These are phyloP conservation scores for Drosophila parthenogenetica DNA, from an alignment of 2,888 invertebrate genomes.

Conservation along the genomic window DNA sequence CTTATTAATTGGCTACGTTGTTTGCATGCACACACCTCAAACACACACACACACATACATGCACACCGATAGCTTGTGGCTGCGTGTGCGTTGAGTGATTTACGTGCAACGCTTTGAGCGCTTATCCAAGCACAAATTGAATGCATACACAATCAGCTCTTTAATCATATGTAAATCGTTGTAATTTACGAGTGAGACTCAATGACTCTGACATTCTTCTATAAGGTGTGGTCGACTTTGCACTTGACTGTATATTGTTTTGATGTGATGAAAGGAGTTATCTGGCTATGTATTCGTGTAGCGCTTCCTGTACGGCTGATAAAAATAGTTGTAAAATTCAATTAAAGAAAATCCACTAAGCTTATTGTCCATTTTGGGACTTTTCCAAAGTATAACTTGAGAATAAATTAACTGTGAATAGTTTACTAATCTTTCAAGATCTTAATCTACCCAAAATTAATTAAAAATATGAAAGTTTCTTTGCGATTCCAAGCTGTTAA, in stretches of 20 bases:
- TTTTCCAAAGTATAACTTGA: no score
- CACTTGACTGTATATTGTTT: not conserved
- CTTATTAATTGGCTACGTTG: conserved; percentile 61
- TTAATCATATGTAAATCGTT: conserved; percentile 60
- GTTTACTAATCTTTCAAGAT: no score
- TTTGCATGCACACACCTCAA: conserved; percentile 31
- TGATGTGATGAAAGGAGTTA: not conserved
- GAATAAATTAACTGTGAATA: no score
- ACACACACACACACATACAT: no score
- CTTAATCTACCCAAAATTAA: no score
- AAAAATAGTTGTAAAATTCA: no score
- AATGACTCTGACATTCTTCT: conserved; percentile 13
- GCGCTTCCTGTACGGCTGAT: no score
- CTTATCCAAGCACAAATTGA: conserved; percentile 51
- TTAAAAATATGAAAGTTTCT: no score
- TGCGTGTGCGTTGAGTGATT: conserved; percentile 38
- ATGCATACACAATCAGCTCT: conserved; percentile 44
- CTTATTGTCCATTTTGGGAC: no score
- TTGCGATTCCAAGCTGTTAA: no score
- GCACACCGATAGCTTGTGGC: no score
- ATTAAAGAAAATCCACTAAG: no score
- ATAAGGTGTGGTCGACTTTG: not conserved
- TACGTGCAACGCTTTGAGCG: conserved; percentile 33
- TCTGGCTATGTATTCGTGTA: not conserved
- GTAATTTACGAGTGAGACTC: conserved; percentile 38